Percentiles rank a stretch among this genome's conserved stretches.
These are phyloP conservation scores for Sebastes hubbsi DNA, from an alignment of 2,797 vertebrate species.

Conservation along the genomic window DNA sequence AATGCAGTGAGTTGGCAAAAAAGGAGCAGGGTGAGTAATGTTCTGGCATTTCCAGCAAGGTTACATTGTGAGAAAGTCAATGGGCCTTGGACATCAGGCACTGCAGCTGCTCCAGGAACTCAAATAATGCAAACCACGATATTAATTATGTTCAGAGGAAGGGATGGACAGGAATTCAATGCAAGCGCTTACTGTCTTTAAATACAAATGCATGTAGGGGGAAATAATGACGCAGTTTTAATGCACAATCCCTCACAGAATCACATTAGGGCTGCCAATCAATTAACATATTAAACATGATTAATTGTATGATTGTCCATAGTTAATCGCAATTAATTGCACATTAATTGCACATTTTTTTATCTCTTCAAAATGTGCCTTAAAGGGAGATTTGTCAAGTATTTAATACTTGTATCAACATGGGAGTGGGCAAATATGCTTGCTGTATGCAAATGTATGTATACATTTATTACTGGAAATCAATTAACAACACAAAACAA, in stretches of 20 bases:
- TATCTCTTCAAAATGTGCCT: no score
- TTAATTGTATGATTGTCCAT: no score
- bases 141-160: conserved; percentile 43
- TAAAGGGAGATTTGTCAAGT: no score
- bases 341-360: no score
- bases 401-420: no score
- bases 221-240: not conserved
- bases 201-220: not conserved
- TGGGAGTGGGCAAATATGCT: no score
- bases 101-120: conserved; percentile 46
- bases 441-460: no score
- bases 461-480: no score
- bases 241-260: not conserved
- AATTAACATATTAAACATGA: no score
- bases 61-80: conserved; percentile 60
- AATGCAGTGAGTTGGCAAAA: conserved; percentile 63
- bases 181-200: not conserved
- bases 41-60: conserved; percentile 71
- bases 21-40: conserved; percentile 70
- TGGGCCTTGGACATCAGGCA: conserved; percentile 47
- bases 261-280: not conserved
- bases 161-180: not conserved
- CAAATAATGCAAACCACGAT: conserved; percentile 47
- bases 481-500: no score
- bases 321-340: no score